These are phyloP conservation scores for Gila robusta DNA, from an alignment of 2,797 vertebrate genomes.

Conservation along the genomic window DNA sequence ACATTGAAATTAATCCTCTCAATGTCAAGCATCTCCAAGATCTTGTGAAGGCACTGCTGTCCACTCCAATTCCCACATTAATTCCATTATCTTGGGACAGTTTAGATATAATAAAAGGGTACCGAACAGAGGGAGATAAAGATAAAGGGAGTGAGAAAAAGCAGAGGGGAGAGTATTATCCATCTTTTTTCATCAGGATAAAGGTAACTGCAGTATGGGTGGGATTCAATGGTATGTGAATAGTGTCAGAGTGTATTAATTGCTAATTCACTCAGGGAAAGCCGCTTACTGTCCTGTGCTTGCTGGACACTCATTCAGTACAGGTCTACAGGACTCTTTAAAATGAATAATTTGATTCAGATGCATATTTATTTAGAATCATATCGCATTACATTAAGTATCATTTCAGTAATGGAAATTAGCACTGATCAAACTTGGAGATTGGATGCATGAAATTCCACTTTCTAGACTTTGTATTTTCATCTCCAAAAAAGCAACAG, in stretches of 20 bases:
- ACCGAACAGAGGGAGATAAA: neutral
- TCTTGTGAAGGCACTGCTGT: slow-evolving; percentile 30
- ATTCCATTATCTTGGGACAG: slow-evolving; percentile 46
- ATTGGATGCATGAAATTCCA: neutral
- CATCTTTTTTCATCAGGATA: slow-evolving; percentile 3
- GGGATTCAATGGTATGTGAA: slow-evolving; percentile 15
- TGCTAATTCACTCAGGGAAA: slow-evolving; percentile 34
- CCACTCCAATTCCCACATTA: slow-evolving; percentile 51
- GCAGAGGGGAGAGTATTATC: neutral
- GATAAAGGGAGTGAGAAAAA: slow-evolving; percentile 14
- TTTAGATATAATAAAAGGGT: slow-evolving; percentile 30
- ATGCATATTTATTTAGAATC: neutral
- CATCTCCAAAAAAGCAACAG: neutral
- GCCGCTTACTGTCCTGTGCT: neutral
- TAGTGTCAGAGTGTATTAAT: slow-evolving; percentile 32
- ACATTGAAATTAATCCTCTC: slow-evolving; percentile 66
- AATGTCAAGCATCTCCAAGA: slow-evolving; percentile 66
- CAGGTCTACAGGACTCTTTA: neutral
- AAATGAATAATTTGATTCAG: neutral
- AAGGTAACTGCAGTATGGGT: slow-evolving; percentile 39
- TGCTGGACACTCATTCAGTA: slow-evolving; percentile 7
- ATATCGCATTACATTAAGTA: neutral
- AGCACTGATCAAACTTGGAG: neutral
- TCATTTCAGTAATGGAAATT: neutral
- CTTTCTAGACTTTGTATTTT: neutral